Conservation (phyloP, 2,888 invertebrate genomes). For the Hypselothyrea guttata region DNA sequence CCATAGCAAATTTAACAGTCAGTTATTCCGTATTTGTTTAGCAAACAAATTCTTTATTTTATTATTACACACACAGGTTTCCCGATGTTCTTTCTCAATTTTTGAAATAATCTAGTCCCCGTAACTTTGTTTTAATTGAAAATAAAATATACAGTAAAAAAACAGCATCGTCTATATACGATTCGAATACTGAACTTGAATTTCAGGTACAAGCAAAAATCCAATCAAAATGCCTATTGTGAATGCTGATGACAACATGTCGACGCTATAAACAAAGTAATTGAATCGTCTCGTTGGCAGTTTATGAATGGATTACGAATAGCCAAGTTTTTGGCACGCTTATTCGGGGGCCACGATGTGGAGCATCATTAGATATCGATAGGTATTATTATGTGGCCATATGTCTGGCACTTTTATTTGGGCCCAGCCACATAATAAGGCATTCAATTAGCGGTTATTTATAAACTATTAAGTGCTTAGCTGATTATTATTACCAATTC, state of each 20-base stretch:
- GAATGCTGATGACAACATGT: slow-evolving; percentile 47
- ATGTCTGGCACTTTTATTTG: slow-evolving; percentile 27
- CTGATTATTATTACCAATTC: slow-evolving; percentile 56
- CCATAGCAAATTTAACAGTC: too few species aligned
- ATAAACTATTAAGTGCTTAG: slow-evolving; percentile 51
- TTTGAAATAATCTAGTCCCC: too few species aligned
- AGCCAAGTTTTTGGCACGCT: slow-evolving; percentile 38
- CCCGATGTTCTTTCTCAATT: too few species aligned
- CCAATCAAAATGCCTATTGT: slow-evolving; percentile 26
- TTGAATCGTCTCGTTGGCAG: slow-evolving; percentile 27
- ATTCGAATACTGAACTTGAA: slow-evolving; percentile 39
- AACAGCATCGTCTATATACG: not conserved
- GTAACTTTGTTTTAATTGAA: too few species aligned
- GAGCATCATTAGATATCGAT: slow-evolving; percentile 7
- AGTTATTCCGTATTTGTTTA: too few species aligned
- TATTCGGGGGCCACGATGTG: slow-evolving; percentile 9
- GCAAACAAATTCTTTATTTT: too few species aligned
- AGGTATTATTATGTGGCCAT: slow-evolving; percentile 14
- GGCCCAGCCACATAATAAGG: slow-evolving; percentile 38
- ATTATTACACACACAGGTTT: too few species aligned
- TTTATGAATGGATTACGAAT: slow-evolving; percentile 32
- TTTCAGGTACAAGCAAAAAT: slow-evolving; percentile 29
- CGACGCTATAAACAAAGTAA: slow-evolving; percentile 19
- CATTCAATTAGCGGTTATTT: slow-evolving; percentile 64
- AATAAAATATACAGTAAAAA: too few species aligned